phyloP scores from a whole-genome alignment of 2,888 invertebrate genomes.

The Alcis repandata region DNA sequence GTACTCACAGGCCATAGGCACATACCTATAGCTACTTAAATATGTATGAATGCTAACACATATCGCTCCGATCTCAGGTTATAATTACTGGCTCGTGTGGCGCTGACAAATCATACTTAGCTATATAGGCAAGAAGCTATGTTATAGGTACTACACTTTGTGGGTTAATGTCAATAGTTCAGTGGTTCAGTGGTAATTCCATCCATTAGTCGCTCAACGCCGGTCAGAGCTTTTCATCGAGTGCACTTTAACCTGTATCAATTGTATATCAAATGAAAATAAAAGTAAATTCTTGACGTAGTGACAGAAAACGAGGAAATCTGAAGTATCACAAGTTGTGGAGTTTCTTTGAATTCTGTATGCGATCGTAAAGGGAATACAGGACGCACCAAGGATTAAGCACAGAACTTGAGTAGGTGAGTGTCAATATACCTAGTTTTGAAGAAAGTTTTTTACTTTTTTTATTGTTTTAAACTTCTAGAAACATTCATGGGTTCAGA shows the following conservation, averaged over 20 bases:
- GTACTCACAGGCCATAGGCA: not conserved
- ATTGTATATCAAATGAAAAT: not conserved
- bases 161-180: not conserved
- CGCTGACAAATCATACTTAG: slow-evolving; percentile 49
- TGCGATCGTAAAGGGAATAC: too few species aligned
- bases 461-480: too few species aligned
- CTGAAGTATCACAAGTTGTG: too few species aligned
- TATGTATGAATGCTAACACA: slow-evolving; percentile 46
- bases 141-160: not conserved
- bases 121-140: not conserved
- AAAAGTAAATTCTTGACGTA: not conserved
- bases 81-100: slow-evolving; percentile 63
- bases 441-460: too few species aligned
- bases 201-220: not conserved
- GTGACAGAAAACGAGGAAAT: not conserved
- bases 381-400: too few species aligned
- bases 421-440: too few species aligned
- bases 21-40: slow-evolving; percentile 32
- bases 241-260: not conserved
- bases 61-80: slow-evolving; percentile 63
- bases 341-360: too few species aligned
- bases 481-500: too few species aligned
- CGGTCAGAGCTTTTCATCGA: not conserved
- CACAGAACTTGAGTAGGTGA: too few species aligned
- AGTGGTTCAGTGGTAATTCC: not conserved